phyloP scores from a whole-genome alignment of 2,113 vertebrate species.

The Ceyx margarethae region DNA sequence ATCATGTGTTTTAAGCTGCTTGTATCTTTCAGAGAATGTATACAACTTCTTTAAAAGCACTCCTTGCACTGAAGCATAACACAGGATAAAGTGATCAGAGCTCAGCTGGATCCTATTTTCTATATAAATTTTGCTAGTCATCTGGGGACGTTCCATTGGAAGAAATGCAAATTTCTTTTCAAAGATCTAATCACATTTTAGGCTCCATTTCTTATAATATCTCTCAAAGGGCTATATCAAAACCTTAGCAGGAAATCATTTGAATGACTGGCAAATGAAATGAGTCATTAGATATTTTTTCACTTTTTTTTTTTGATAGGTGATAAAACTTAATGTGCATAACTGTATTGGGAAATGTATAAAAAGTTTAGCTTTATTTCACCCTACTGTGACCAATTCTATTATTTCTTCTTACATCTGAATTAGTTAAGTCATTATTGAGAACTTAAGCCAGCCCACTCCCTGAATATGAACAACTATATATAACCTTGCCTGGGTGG shows the following conservation, averaged over 20 bases:
- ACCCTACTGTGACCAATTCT: not conserved
- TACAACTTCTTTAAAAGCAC: conserved; percentile 5
- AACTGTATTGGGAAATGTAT: not conserved
- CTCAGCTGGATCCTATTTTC: conserved; percentile 64
- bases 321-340: not conserved
- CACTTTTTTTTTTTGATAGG: not conserved
- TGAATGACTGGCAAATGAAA: conserved; percentile 21
- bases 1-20: conserved; percentile 21
- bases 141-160: not conserved
- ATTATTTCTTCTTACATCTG: not conserved
- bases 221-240: conserved; percentile 26
- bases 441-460: not conserved
- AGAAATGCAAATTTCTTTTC: conserved; percentile 46
- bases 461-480: not conserved
- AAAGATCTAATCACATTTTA: conserved; percentile 36
- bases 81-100: conserved; percentile 34
- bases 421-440: not conserved
- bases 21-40: conserved; percentile 29
- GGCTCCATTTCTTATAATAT: not conserved
- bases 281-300: not conserved
- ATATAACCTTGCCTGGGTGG: not conserved
- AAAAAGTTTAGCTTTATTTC: not conserved
- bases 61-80: conserved; percentile 36
- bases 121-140: conserved; percentile 39
- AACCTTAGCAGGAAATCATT: conserved; percentile 25